phyloP scores from a whole-genome alignment of 35 echinoderm and acorn worm genomes.

The Nesometra sesokonis region DNA sequence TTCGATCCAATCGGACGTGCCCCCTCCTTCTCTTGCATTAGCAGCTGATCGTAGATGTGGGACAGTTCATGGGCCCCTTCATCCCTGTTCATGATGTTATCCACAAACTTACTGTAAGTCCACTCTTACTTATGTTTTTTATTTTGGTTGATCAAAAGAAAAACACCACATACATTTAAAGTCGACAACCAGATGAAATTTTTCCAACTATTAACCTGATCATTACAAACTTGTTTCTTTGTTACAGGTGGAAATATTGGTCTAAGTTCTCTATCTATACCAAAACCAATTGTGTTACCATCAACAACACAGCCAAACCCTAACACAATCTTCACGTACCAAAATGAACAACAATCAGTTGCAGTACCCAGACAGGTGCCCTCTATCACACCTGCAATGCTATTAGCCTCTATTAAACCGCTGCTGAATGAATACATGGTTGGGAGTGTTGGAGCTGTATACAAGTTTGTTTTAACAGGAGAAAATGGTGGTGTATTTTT shows the following conservation, averaged over 20 bases:
- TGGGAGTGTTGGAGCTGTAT: conserved; percentile 38
- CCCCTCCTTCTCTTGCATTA: too few species aligned
- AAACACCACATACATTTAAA: too few species aligned
- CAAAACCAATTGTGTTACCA: not conserved
- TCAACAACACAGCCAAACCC: not conserved
- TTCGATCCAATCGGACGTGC: too few species aligned
- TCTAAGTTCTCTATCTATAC: not conserved
- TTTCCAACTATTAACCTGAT: too few species aligned
- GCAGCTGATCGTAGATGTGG: too few species aligned
- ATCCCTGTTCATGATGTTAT: too few species aligned
- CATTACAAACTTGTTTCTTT: not conserved
- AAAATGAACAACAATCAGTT: not conserved
- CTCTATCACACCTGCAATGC: conserved; percentile 14
- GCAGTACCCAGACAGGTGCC: not conserved
- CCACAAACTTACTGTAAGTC: too few species aligned
- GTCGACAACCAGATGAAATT: too few species aligned
- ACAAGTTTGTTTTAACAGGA: conserved; percentile 43
- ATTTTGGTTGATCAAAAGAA: too few species aligned
- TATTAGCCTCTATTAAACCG: conserved; percentile 21
- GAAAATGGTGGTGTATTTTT: conserved; percentile 34
- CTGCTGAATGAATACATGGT: conserved; percentile 38
- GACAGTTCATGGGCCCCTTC: too few species aligned
- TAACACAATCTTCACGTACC: not conserved
- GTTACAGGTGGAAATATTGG: not conserved
- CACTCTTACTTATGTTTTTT: too few species aligned